These are phyloP conservation scores for Lordiphosa andalusiaca DNA, from an alignment of 2,888 invertebrate species.

Conservation along the genomic window DNA sequence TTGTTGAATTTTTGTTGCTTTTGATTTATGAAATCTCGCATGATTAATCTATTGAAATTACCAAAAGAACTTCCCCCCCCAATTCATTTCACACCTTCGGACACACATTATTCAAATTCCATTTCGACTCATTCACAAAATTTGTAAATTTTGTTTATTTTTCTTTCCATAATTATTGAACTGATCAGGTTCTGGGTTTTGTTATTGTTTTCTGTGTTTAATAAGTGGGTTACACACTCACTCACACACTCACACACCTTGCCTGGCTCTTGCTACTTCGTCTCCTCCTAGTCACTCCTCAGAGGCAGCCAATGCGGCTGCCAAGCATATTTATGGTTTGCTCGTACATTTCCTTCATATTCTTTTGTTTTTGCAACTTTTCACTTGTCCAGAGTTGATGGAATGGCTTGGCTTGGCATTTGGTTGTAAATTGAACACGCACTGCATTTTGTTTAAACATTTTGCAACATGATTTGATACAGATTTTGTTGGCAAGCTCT, in stretches of 20 bases:
- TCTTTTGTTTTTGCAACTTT: constrained; percentile 23
- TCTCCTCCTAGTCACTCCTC: constrained; percentile 3
- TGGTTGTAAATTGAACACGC: constrained; percentile 45
- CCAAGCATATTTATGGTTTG: constrained; percentile 29
- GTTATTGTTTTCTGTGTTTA: not conserved
- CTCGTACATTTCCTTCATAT: constrained; percentile 7
- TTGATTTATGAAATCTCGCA: too few relatives aligned
- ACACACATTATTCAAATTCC: too few relatives aligned
- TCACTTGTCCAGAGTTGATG: constrained; percentile 34
- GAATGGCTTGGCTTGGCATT: constrained; percentile 24
- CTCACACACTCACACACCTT: constrained; percentile 29
- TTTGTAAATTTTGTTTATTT: too few relatives aligned
- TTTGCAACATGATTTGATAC: constrained; percentile 13
- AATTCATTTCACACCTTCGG: too few relatives aligned
- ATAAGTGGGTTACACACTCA: too few relatives aligned
- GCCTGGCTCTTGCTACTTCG: constrained; percentile 10
- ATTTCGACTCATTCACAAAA: too few relatives aligned
- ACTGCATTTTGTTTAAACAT: constrained; percentile 49
- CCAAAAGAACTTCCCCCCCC: too few relatives aligned
- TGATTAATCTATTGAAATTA: too few relatives aligned
- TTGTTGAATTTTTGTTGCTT: too few relatives aligned
- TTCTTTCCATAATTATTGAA: too few relatives aligned
- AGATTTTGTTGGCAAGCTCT: constrained; percentile 31
- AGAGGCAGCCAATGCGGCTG: constrained; percentile 36
- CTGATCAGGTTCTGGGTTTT: not conserved